Conservation (phyloP, 2,113 vertebrate species). For the Thermophis baileyi region DNA sequence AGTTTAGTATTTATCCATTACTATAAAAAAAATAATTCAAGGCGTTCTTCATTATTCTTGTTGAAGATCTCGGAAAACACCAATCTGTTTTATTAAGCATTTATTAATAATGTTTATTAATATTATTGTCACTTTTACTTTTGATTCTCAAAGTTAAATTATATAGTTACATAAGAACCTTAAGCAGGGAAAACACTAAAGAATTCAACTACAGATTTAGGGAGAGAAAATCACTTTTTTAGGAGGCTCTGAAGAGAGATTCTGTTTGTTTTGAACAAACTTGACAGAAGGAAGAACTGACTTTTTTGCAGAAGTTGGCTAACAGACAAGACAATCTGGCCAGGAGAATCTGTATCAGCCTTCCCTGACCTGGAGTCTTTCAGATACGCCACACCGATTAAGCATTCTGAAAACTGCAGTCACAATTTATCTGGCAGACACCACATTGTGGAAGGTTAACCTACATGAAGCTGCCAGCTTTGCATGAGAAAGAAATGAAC, state of each 20-base stretch:
- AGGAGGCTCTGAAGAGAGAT: neutral
- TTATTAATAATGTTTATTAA: neutral
- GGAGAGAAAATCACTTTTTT: neutral
- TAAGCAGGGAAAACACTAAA: neutral
- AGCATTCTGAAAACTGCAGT: neutral
- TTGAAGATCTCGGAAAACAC: neutral
- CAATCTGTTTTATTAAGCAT: neutral
- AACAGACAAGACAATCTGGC: neutral
- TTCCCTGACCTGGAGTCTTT: neutral
- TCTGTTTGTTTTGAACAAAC: neutral
- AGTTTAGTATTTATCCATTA: slow-evolving; percentile 35
- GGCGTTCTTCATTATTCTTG: neutral
- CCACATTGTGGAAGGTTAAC: neutral
- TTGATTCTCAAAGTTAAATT: neutral
- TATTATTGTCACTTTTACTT: neutral
- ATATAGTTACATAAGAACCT: neutral
- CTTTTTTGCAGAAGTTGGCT: neutral
- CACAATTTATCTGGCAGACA: neutral
- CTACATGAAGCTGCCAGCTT: neutral
- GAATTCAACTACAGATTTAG: neutral
- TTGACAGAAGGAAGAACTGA: neutral
- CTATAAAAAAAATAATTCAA: slow-evolving; percentile 23
- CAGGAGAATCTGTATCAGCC: neutral
- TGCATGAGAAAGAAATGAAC: neutral
- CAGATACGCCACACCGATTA: neutral